Percentiles rank a stretch among this genome's conserved stretches.
These are phyloP conservation scores for Drosophila bunnanda DNA, from an alignment of 2,888 invertebrate species.

Conservation along the genomic window DNA sequence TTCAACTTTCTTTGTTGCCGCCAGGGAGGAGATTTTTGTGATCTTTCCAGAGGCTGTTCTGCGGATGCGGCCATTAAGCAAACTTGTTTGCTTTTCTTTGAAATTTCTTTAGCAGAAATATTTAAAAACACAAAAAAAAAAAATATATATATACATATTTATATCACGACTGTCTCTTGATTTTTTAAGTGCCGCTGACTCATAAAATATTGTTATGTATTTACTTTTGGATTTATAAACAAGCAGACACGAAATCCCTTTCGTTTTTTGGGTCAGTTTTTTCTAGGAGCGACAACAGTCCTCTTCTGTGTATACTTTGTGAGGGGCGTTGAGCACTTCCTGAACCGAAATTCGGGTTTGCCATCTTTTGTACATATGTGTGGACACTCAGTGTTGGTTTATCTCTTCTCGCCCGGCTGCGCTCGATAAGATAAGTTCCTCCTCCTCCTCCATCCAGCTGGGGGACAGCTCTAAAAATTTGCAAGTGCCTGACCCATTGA, in stretches of 20 bases:
- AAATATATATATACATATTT: too few relatives aligned
- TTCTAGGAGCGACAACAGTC: neutral
- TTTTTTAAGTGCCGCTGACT: constrained; percentile 37
- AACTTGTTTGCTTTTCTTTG: constrained; percentile 76
- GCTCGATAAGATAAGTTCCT: constrained; percentile 36
- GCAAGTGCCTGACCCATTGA: constrained; percentile 65
- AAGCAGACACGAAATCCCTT: constrained; percentile 2
- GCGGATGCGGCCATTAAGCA: constrained; percentile 70
- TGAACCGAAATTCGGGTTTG: constrained; percentile 20
- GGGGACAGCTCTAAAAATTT: constrained; percentile 35
- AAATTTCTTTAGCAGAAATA: constrained; percentile 59
- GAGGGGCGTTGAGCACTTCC: constrained; percentile 37
- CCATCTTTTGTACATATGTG: constrained; percentile 33
- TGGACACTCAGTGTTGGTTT: constrained; percentile 21
- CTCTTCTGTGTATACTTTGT: neutral
- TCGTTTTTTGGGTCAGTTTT: constrained; percentile 5
- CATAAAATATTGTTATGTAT: constrained; percentile 17
- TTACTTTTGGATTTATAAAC: constrained; percentile 12
- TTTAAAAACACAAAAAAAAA: constrained; percentile 35
- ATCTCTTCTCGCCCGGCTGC: constrained; percentile 24
- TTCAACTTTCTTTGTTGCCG: constrained; percentile 78
- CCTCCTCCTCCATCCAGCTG: constrained; percentile 9
- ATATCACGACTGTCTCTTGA: constrained; percentile 27
- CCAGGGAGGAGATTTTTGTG: constrained; percentile 36
- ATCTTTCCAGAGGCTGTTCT: constrained; percentile 52